Evolutionary conservation across 2,888 invertebrate species (phyloP).

Genomic region (Trachelus troglodyta): DNA sequence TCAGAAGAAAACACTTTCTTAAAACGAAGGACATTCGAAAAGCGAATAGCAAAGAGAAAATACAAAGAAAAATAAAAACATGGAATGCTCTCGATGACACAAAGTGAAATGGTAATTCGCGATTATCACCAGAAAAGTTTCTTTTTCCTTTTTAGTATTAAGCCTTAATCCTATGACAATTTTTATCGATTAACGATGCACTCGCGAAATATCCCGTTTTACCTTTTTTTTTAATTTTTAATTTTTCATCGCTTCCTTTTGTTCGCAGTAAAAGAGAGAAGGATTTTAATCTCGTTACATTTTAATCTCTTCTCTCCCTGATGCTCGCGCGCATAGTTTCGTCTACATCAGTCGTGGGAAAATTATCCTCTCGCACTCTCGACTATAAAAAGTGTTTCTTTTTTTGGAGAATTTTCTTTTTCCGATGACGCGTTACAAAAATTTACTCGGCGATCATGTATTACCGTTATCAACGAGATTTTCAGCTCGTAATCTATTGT

Average conservation of each 20-base stretch:
- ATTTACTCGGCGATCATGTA: neutral
- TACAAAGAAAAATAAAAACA: neutral
- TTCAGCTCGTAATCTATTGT: neutral
- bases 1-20: neutral
- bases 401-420: neutral
- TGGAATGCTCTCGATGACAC: neutral
- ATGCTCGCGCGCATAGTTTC: neutral
- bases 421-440: neutral
- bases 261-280: neutral
- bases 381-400: neutral
- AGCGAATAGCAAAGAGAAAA: neutral
- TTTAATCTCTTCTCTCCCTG: neutral
- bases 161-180: conserved; percentile 6
- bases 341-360: neutral
- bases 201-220: neutral
- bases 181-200: neutral
- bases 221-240: neutral
- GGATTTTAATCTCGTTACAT: neutral
- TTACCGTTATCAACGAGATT: neutral
- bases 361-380: neutral
- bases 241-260: neutral
- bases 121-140: neutral
- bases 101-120: neutral
- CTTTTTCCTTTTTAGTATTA: neutral
- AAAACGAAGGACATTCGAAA: neutral